Percentiles rank a stretch among this genome's conserved stretches.
These are phyloP conservation scores for Saiga tatarica DNA, from an alignment of 2,113 vertebrate species.

Conservation along the genomic window DNA sequence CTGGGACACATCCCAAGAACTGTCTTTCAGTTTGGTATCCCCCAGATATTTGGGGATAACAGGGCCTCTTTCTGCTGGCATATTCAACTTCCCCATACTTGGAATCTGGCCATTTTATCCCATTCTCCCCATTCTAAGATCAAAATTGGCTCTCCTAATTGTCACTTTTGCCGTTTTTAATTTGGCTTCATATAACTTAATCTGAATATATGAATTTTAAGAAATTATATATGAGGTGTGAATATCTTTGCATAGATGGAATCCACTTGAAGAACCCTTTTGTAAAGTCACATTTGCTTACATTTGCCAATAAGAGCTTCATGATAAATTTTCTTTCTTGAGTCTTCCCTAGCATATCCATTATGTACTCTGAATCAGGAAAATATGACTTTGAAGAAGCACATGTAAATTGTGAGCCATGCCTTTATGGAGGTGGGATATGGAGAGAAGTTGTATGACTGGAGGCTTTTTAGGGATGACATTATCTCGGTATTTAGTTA, in stretches of 20 bases:
- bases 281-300: slow-evolving; percentile 48
- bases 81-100: background rate
- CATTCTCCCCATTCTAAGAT: background rate
- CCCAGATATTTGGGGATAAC: background rate
- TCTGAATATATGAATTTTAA: slow-evolving; percentile 49
- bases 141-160: background rate
- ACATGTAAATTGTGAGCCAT: background rate
- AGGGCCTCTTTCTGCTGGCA: background rate
- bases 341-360: background rate
- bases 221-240: slow-evolving; percentile 50
- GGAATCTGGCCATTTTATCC: background rate
- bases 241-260: slow-evolving; percentile 45
- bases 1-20: background rate
- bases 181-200: slow-evolving; percentile 24
- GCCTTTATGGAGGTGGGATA: background rate
- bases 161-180: background rate
- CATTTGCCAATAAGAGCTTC: slow-evolving; percentile 38
- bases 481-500: background rate
- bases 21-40: background rate
- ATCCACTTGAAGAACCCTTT: slow-evolving; percentile 43
- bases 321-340: slow-evolving; percentile 44
- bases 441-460: background rate
- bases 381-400: background rate
- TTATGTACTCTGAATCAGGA: background rate
- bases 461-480: background rate